Conservation (phyloP, 2,797 vertebrate genomes). For the Zalophus californianus region DNA sequence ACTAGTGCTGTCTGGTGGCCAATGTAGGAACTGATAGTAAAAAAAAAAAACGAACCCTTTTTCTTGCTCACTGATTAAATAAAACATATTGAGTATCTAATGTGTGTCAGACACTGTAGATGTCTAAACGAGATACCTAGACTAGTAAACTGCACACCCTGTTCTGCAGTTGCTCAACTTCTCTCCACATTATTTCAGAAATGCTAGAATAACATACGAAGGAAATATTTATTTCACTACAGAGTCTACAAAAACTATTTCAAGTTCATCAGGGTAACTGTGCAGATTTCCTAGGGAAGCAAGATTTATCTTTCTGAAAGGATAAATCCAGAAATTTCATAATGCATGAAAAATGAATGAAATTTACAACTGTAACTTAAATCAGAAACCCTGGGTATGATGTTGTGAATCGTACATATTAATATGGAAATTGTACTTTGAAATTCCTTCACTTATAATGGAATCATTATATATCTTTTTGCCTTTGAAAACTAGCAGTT, state of each 20-base stretch:
- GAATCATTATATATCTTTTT: background rate
- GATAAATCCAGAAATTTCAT: background rate
- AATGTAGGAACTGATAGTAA: background rate
- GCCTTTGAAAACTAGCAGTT: slow-evolving; percentile 40
- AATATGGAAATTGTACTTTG: background rate
- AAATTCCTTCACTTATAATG: background rate
- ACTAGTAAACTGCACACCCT: background rate
- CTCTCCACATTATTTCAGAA: background rate
- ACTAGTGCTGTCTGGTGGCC: slow-evolving; percentile 68
- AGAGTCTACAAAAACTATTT: slow-evolving; percentile 41
- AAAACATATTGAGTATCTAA: background rate
- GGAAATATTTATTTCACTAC: slow-evolving; percentile 15
- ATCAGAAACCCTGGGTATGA: background rate
- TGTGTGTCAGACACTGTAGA: background rate
- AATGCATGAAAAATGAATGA: slow-evolving; percentile 9
- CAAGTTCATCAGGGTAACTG: slow-evolving; percentile 21
- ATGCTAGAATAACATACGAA: background rate
- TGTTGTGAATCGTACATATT: background rate
- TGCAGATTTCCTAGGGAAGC: background rate
- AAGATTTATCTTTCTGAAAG: slow-evolving; percentile 8
- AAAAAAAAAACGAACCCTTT: background rate
- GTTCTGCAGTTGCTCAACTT: background rate
- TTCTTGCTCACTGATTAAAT: background rate
- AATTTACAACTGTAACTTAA: background rate
- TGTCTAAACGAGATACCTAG: background rate